phyloP scores from a whole-genome alignment of 2,888 invertebrate species.

The Ephialtes manifestator region DNA sequence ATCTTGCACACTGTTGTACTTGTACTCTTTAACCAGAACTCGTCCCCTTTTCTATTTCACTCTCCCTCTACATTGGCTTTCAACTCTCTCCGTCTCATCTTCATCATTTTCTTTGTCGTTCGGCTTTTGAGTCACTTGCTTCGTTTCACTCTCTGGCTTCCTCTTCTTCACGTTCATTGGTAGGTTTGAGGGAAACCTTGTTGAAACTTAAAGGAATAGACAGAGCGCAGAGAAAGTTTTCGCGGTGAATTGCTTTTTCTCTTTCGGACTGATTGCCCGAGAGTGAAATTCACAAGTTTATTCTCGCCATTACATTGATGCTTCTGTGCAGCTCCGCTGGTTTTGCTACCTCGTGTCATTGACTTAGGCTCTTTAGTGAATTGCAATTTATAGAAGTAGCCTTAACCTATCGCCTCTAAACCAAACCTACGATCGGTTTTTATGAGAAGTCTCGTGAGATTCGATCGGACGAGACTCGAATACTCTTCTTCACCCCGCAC shows the following conservation, averaged over 20 bases:
- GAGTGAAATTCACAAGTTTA: slow-evolving; percentile 54
- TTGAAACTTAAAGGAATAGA: background rate
- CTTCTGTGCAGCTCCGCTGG: slow-evolving; percentile 23
- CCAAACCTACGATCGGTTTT: slow-evolving; percentile 1
- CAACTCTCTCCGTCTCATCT: background rate
- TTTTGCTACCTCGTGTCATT: slow-evolving; percentile 34
- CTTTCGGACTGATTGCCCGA: slow-evolving; percentile 34
- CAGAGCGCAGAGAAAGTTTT: slow-evolving; percentile 49
- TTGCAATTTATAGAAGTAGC: slow-evolving; percentile 56
- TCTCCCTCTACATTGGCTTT: slow-evolving; percentile 28
- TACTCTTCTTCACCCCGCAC: slow-evolving; percentile 5
- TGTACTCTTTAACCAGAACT: background rate
- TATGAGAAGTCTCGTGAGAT: slow-evolving; percentile 40
- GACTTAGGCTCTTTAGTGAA: slow-evolving; percentile 50
- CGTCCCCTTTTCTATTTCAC: slow-evolving; percentile 22
- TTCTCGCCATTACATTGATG: slow-evolving; percentile 49
- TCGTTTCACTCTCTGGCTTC: background rate
- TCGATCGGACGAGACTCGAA: slow-evolving; percentile 57
- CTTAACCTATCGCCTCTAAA: background rate
- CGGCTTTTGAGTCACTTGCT: background rate
- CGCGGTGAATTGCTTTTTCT: slow-evolving; percentile 45
- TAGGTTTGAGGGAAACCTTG: slow-evolving; percentile 10
- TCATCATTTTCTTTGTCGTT: slow-evolving; percentile 7
- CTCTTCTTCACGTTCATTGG: background rate
- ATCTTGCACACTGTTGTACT: background rate